Evolutionary conservation across 2,113 vertebrate genomes (phyloP).

Genomic region (Acrocephalus arundinaceus): DNA sequence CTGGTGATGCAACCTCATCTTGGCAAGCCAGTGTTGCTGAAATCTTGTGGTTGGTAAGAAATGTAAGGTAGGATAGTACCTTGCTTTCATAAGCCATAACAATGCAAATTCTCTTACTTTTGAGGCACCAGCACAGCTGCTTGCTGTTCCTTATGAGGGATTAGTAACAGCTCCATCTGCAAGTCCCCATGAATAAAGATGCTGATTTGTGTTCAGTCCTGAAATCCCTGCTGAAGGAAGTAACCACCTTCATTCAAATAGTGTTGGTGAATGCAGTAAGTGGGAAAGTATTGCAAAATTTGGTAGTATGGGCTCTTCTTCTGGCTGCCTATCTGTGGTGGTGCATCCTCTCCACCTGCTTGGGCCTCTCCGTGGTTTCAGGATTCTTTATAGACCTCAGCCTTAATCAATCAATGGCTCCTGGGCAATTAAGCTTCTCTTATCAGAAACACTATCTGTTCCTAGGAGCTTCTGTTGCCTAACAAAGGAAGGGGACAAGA

Average conservation of each 20-base stretch:
- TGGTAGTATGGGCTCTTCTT: neutral
- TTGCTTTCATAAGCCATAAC: rapidly evolving
- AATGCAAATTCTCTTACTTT: neutral
- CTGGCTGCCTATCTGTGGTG: neutral
- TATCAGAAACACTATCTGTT: neutral
- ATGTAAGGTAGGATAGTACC: neutral
- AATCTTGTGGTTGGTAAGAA: neutral
- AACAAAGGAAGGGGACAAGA: neutral
- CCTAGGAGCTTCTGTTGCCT: neutral
- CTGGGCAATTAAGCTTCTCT: neutral
- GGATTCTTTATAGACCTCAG: neutral
- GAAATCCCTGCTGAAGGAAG: neutral
- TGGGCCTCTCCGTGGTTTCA: rapidly evolving
- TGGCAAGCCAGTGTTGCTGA: neutral
- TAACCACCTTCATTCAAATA: neutral
- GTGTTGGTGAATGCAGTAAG: neutral
- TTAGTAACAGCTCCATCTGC: neutral
- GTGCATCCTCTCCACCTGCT: neutral
- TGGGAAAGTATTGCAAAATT: neutral
- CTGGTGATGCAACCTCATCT: neutral
- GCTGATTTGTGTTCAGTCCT: neutral
- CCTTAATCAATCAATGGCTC: neutral
- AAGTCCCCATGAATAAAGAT: neutral
- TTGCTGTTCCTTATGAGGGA: neutral
- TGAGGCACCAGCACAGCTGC: neutral